Conservation (phyloP, 1,140 invertebrate species). For the Drosophila sp. region DNA sequence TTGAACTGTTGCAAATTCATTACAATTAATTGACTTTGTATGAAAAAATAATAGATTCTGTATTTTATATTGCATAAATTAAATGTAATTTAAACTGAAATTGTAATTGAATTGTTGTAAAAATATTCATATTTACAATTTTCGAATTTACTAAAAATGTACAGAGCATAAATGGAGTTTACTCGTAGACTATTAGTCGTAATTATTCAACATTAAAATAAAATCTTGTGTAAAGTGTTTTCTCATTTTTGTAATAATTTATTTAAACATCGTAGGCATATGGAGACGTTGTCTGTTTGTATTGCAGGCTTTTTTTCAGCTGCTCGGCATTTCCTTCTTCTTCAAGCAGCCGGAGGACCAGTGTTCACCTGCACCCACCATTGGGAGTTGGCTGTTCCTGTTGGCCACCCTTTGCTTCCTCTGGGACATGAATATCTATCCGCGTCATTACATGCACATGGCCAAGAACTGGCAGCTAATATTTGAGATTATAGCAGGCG, state of each 20-base stretch:
- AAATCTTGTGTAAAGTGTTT: background rate
- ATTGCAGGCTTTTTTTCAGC: conserved; percentile 38
- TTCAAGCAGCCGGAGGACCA: conserved; percentile 52
- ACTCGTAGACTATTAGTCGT: no score
- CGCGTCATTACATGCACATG: conserved; percentile 51
- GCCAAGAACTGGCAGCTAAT: conserved; percentile 30
- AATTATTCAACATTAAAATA: no score
- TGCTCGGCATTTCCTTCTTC: conserved; percentile 48
- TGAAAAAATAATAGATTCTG: no score
- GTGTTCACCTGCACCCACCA: conserved; percentile 55
- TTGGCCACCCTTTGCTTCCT: conserved; percentile 42
- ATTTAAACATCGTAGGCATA: background rate
- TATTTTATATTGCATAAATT: no score
- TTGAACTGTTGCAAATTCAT: background rate
- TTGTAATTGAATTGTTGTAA: no score
- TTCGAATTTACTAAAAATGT: no score
- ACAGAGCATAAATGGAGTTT: no score
- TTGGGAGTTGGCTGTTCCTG: conserved; percentile 60
- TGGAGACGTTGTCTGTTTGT: conserved; percentile 39
- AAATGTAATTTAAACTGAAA: no score
- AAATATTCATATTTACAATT: no score
- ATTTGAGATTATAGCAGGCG: conserved; percentile 39
- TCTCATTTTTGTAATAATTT: background rate
- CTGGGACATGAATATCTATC: conserved; percentile 51
- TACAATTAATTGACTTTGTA: no score